phyloP scores from a whole-genome alignment of 2,888 invertebrate genomes.

The Phengaris arion region DNA sequence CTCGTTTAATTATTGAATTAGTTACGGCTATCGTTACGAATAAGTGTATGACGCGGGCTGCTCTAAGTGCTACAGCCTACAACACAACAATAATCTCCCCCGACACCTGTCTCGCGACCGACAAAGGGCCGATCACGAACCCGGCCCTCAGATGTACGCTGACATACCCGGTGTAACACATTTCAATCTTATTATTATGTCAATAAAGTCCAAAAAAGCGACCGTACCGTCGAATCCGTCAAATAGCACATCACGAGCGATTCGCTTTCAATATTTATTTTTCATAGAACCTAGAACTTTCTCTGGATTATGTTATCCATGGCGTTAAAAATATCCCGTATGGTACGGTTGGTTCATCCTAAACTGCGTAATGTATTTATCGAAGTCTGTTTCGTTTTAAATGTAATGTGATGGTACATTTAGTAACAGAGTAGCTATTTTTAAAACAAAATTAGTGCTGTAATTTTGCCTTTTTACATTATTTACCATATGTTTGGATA shows the following conservation, averaged over 20 bases:
- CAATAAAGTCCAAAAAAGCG: too few relatives aligned
- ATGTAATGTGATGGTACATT: slow-evolving; percentile 9
- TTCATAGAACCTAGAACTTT: not conserved
- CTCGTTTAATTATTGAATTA: slow-evolving; percentile 1
- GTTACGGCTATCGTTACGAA: not conserved
- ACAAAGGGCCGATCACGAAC: slow-evolving; percentile 53
- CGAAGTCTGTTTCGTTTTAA: not conserved
- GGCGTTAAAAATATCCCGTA: not conserved
- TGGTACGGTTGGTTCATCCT: not conserved
- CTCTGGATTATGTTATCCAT: slow-evolving; percentile 24
- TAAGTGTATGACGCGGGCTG: not conserved
- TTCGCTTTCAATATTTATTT: slow-evolving; percentile 28
- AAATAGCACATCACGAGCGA: slow-evolving; percentile 33
- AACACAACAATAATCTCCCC: slow-evolving; percentile 45
- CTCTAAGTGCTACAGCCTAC: not conserved
- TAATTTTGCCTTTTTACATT: not conserved
- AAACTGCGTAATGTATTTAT: slow-evolving; percentile 6
- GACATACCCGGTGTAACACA: not conserved
- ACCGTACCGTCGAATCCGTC: slow-evolving; percentile 29
- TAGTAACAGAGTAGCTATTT: not conserved
- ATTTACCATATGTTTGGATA: not conserved
- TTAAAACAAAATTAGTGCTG: not conserved
- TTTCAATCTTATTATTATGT: too few relatives aligned
- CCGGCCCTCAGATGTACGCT: slow-evolving; percentile 41
- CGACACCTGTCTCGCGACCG: slow-evolving; percentile 47